Conservation (phyloP, 2,113 vertebrate genomes). For the Brienomyrus longianalis region DNA sequence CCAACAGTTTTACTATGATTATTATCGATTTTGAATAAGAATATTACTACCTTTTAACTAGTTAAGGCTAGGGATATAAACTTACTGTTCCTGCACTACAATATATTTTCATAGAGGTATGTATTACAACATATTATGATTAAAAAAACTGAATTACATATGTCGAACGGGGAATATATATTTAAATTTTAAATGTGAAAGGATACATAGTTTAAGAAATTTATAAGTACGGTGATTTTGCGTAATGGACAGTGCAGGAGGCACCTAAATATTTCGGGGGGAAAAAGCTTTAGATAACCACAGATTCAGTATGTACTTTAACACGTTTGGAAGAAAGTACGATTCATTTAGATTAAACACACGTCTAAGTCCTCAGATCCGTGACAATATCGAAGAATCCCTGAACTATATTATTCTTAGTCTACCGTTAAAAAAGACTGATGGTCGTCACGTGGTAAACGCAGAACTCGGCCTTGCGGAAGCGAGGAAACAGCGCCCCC, state of each 20-base stretch:
- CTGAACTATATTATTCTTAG: not conserved
- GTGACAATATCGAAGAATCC: not conserved
- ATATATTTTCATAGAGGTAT: not conserved
- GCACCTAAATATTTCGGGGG: not conserved
- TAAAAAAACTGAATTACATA: not conserved
- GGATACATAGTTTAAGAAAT: not conserved
- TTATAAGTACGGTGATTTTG: not conserved
- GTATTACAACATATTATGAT: not conserved
- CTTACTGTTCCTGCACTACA: not conserved
- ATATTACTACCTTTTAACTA: not conserved
- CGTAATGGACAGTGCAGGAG: not conserved
- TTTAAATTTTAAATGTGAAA: not conserved
- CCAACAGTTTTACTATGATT: not conserved
- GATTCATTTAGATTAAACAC: not conserved
- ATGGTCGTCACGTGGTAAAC: not conserved
- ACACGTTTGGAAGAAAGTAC: not conserved
- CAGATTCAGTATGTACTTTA: not conserved
- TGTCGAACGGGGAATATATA: not conserved
- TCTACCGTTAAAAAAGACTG: not conserved
- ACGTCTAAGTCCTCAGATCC: not conserved
- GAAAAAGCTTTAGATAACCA: not conserved
- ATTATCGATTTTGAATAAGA: not conserved
- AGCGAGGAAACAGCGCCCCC: constrained; percentile 65
- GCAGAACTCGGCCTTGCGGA: constrained; percentile 17
- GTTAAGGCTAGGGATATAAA: not conserved